These are phyloP conservation scores for Sebastolobus altivelis DNA, from an alignment of 2,797 vertebrate genomes.

Conservation along the genomic window DNA sequence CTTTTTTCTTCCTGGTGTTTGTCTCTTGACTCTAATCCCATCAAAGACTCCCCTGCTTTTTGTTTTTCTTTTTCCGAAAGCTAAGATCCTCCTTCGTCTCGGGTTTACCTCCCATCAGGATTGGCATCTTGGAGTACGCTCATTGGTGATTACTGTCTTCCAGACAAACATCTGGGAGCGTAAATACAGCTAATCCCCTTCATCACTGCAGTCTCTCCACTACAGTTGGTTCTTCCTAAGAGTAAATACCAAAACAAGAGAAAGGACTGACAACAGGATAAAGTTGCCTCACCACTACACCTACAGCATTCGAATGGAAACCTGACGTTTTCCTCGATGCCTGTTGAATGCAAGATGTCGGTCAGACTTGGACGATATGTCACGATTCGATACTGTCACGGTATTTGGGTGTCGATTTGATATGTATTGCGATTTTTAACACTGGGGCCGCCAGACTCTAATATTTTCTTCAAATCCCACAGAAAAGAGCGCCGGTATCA, in stretches of 20 bases:
- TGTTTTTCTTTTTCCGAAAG: slow-evolving; percentile 59
- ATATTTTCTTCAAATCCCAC: not conserved
- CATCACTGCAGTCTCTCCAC: slow-evolving; percentile 50
- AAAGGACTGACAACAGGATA: slow-evolving; percentile 35
- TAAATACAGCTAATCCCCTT: slow-evolving; percentile 76
- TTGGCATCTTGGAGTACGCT: slow-evolving; percentile 62
- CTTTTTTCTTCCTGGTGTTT: slow-evolving; percentile 65
- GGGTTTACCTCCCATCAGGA: slow-evolving; percentile 60
- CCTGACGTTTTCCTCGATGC: slow-evolving; percentile 18
- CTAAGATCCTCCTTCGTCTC: slow-evolving; percentile 55
- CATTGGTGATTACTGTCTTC: slow-evolving; percentile 68
- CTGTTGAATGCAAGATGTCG: slow-evolving; percentile 24
- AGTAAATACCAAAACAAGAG: slow-evolving; percentile 61
- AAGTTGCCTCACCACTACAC: slow-evolving; percentile 16
- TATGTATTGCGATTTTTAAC: not conserved
- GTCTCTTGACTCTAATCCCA: slow-evolving; percentile 78
- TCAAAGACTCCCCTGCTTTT: slow-evolving; percentile 75
- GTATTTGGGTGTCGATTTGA: not conserved
- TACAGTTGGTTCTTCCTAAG: slow-evolving; percentile 40
- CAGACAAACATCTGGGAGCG: slow-evolving; percentile 76
- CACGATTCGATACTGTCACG: not conserved
- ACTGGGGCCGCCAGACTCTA: not conserved
- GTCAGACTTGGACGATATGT: no score
- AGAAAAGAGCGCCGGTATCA: not conserved
- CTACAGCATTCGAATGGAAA: slow-evolving; percentile 35